Conservation (phyloP, 2,113 vertebrate genomes). For the Cyprinodon brontotheroides region DNA sequence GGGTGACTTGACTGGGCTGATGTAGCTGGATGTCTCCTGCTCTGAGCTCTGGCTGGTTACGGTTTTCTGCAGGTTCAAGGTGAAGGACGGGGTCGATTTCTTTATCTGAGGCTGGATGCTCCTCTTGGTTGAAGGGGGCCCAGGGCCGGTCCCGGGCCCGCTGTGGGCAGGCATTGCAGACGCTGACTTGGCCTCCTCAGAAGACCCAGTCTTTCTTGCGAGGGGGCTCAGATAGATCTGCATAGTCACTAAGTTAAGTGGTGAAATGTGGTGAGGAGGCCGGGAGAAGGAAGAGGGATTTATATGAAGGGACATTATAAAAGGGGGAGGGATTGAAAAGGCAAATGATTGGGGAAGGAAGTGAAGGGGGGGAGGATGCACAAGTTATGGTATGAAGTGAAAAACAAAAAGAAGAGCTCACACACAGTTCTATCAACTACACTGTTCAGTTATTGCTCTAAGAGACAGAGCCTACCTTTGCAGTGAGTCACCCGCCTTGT, state of each 20-base stretch:
- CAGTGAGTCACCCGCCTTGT: slow-evolving; percentile 76
- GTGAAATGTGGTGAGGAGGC: slow-evolving; percentile 48
- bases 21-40: slow-evolving; percentile 77
- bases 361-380: slow-evolving; percentile 34
- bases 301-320: neutral
- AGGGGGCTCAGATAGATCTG: slow-evolving; percentile 84
- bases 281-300: neutral
- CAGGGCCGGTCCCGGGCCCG: slow-evolving; percentile 14
- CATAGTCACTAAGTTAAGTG: slow-evolving; percentile 83
- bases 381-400: slow-evolving; percentile 69
- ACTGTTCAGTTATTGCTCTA: neutral
- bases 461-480: slow-evolving; percentile 78
- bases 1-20: slow-evolving; percentile 82
- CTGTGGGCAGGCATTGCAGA: slow-evolving; percentile 60
- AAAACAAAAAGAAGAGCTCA: slow-evolving; percentile 50
- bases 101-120: slow-evolving; percentile 22
- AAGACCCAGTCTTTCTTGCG: slow-evolving; percentile 81
- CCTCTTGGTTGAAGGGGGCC: slow-evolving; percentile 12
- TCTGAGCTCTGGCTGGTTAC: slow-evolving; percentile 67
- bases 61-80: slow-evolving; percentile 79
- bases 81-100: slow-evolving; percentile 67
- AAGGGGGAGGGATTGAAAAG: neutral
- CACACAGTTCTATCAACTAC: neutral
- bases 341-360: neutral
- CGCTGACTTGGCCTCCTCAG: slow-evolving; percentile 63